A percentile compares a stretch with the other conserved stretches of the same genome.
Conservation (phyloP, 2,797 vertebrate genomes). For the Urocyon cinereoargenteus region DNA sequence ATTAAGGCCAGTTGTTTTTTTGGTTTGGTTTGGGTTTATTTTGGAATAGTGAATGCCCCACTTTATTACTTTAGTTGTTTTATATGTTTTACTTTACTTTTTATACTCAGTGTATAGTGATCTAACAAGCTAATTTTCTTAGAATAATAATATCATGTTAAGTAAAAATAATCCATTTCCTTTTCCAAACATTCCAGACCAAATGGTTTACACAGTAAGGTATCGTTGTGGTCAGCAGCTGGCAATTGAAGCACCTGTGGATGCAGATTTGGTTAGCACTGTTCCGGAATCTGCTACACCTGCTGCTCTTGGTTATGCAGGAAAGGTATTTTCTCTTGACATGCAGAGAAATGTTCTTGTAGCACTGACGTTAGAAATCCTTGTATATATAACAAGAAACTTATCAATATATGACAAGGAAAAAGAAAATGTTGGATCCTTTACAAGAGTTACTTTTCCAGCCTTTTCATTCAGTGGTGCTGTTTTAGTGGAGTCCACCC, state of each 20-base stretch:
- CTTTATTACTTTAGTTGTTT: constrained; percentile 21
- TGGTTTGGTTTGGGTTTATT: not conserved
- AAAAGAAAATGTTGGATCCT: constrained; percentile 28
- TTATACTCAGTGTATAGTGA: not conserved
- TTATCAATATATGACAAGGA: not conserved
- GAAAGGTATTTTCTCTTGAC: constrained; percentile 90
- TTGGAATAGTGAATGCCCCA: not conserved
- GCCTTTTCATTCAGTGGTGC: not conserved
- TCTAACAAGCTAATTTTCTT: constrained; percentile 37
- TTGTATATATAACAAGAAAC: not conserved
- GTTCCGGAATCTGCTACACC: constrained; percentile 99
- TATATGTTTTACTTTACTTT: constrained; percentile 4
- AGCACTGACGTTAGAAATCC: not conserved
- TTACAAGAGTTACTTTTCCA: not conserved
- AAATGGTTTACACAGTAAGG: constrained; percentile 99
- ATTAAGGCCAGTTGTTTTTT: not conserved
- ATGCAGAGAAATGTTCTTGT: not conserved
- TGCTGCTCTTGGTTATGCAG: constrained; percentile 97
- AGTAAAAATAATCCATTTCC: constrained; percentile 59
- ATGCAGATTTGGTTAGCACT: constrained; percentile 98
- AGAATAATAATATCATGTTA: constrained; percentile 15
- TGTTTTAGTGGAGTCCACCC: constrained; percentile 31
- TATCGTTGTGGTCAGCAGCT: constrained; percentile 97
- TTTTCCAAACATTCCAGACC: constrained; percentile 89
- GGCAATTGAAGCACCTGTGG: constrained; percentile 96